These are phyloP conservation scores for Zaprionus ghesquierei DNA, from an alignment of 1,140 invertebrate species.

Conservation along the genomic window DNA sequence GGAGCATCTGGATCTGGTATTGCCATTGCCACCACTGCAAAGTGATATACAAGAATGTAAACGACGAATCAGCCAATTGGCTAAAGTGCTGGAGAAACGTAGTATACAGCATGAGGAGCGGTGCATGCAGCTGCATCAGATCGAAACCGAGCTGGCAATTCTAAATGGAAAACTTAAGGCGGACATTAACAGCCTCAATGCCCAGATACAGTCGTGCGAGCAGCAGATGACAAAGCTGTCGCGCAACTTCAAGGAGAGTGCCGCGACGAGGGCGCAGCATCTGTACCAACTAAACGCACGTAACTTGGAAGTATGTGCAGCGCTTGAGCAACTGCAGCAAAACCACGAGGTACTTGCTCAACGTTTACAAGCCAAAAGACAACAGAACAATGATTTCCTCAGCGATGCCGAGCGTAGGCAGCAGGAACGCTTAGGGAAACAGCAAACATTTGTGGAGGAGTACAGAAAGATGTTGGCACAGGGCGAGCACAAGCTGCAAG, in stretches of 20 bases:
- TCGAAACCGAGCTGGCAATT: not conserved
- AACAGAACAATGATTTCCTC: conserved; percentile 29
- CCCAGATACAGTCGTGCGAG: not conserved
- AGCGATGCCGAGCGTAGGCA: conserved; percentile 45
- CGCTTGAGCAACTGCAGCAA: conserved; percentile 8
- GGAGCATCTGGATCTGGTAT: conserved; percentile 26
- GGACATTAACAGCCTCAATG: not conserved
- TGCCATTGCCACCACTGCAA: conserved; percentile 45
- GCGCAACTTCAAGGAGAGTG: not conserved
- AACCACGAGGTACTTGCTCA: not conserved
- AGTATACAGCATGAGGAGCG: conserved; percentile 13
- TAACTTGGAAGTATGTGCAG: not conserved
- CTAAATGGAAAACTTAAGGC: conserved; percentile 16
- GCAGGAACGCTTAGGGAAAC: conserved; percentile 10
- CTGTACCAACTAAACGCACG: conserved; percentile 12
- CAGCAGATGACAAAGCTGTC: conserved; percentile 33
- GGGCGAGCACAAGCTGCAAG: conserved; percentile 24
- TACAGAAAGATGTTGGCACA: conserved; percentile 22
- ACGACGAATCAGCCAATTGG: conserved; percentile 18
- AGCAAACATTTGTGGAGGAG: conserved; percentile 18
- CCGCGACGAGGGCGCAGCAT: conserved; percentile 6
- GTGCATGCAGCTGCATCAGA: conserved; percentile 28
- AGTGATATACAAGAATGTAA: conserved; percentile 23
- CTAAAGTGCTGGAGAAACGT: conserved; percentile 19
- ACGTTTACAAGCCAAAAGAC: not conserved